A percentile compares a stretch with the other conserved stretches of the same genome.
These are phyloP conservation scores for Drosophila neocordata DNA, from an alignment of 1,140 invertebrate species.

Conservation along the genomic window DNA sequence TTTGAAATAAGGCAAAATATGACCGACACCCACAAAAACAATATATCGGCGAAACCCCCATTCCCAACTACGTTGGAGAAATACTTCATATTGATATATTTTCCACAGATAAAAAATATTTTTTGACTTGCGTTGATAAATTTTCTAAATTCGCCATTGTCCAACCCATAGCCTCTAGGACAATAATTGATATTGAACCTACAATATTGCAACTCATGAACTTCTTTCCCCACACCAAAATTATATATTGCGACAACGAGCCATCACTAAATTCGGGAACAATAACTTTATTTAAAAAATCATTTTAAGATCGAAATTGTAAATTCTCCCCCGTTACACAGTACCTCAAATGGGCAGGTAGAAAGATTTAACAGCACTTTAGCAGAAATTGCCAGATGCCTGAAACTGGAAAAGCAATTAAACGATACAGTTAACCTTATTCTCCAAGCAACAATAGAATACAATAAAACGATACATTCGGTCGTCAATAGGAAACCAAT, in stretches of 20 bases:
- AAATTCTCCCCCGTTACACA: neutral
- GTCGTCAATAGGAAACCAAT: slow-evolving; percentile 1
- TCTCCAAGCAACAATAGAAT: slow-evolving; percentile 1
- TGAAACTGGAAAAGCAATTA: neutral
- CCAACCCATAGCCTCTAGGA: neutral
- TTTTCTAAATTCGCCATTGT: slow-evolving; percentile 1
- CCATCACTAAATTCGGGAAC: neutral
- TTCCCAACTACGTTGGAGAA: neutral
- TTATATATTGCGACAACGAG: neutral
- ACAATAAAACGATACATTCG: neutral
- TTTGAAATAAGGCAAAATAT: neutral
- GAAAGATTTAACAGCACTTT: neutral
- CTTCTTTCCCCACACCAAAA: neutral
- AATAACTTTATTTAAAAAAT: slow-evolving; percentile 3
- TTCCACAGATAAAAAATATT: neutral
- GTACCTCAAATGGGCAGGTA: neutral
- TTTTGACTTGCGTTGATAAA: neutral
- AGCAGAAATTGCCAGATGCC: neutral
- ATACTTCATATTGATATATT: neutral
- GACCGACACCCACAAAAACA: neutral
- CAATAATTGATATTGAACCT: neutral
- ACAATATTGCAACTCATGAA: neutral
- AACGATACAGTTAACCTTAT: slow-evolving; percentile 1
- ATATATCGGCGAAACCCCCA: neutral
- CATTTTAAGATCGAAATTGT: slow-evolving; percentile 1